Conservation (phyloP, 2,888 invertebrate genomes). For the Syrista parreyssii region DNA sequence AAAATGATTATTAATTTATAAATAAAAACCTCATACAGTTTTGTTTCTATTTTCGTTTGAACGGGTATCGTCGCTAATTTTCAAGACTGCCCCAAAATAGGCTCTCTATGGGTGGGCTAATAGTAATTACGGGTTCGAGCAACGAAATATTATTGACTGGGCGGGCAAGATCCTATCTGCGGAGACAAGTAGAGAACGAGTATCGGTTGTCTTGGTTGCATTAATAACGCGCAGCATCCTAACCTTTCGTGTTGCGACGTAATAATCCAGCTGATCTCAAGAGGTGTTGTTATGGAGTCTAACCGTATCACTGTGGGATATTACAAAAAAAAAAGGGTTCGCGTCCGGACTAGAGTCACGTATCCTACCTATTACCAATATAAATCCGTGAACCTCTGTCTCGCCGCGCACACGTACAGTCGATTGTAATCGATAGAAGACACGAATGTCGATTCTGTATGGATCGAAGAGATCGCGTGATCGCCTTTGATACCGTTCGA, state of each 20-base stretch:
- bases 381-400: not conserved
- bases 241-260: slow-evolving; percentile 13
- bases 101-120: slow-evolving; percentile 60
- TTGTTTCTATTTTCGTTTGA: slow-evolving; percentile 35
- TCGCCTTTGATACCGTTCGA: not conserved
- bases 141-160: slow-evolving; percentile 59
- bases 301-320: not conserved
- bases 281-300: not conserved
- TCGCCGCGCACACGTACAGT: not conserved
- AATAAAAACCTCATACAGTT: not conserved
- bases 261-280: slow-evolving; percentile 28
- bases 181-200: slow-evolving; percentile 42
- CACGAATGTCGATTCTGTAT: not conserved
- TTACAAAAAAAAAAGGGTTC: not conserved
- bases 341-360: not conserved
- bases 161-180: slow-evolving; percentile 57
- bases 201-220: slow-evolving; percentile 41
- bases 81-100: not conserved
- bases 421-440: not conserved
- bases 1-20: not conserved
- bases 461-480: not conserved
- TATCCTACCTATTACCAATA: not conserved
- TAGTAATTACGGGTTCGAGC: slow-evolving; percentile 57
- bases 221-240: slow-evolving; percentile 41
- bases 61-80: slow-evolving; percentile 3